Percentiles rank a stretch among this genome's conserved stretches.
phyloP scores from a whole-genome alignment of 2,113 vertebrate species.

The Ctenodactylus gundi region DNA sequence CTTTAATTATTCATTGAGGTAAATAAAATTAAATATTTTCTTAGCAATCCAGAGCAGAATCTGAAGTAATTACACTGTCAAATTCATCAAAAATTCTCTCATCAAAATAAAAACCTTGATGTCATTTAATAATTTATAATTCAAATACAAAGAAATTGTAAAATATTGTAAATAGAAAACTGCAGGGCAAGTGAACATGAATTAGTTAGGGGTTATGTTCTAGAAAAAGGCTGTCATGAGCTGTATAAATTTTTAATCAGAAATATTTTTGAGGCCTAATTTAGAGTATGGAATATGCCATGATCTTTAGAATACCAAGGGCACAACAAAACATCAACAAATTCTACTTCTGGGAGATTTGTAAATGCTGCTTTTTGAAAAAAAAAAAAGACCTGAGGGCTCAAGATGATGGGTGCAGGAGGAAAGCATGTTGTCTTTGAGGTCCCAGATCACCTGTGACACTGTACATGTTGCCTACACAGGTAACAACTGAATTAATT shows the following conservation, averaged over 20 bases:
- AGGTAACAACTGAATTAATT: constrained; percentile 81
- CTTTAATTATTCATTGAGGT: constrained; percentile 91
- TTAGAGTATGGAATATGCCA: constrained; percentile 81
- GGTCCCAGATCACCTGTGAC: constrained; percentile 78
- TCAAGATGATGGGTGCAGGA: neutral
- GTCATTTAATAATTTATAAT: constrained; percentile 90
- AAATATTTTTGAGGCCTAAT: constrained; percentile 86
- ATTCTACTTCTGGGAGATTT: constrained; percentile 63
- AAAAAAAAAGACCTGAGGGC: neutral
- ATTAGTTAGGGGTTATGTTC: constrained; percentile 88
- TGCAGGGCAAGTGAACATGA: constrained; percentile 89
- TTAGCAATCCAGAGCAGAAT: constrained; percentile 87
- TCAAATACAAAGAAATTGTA: constrained; percentile 89
- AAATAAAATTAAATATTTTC: constrained; percentile 93
- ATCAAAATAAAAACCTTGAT: constrained; percentile 91
- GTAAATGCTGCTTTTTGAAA: constrained; percentile 75
- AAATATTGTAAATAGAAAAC: constrained; percentile 89
- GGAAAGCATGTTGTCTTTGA: constrained; percentile 70
- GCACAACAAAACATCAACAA: constrained; percentile 53
- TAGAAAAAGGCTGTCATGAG: constrained; percentile 87
- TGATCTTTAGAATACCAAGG: constrained; percentile 80
- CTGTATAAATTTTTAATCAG: constrained; percentile 89
- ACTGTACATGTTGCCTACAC: constrained; percentile 77
- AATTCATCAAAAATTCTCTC: constrained; percentile 90
- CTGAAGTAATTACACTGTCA: constrained; percentile 92